A percentile compares a stretch with the other conserved stretches of the same genome.
These are phyloP conservation scores for Nasonia vitripennis DNA, from an alignment of 1,140 invertebrate species.

Conservation along the genomic window DNA sequence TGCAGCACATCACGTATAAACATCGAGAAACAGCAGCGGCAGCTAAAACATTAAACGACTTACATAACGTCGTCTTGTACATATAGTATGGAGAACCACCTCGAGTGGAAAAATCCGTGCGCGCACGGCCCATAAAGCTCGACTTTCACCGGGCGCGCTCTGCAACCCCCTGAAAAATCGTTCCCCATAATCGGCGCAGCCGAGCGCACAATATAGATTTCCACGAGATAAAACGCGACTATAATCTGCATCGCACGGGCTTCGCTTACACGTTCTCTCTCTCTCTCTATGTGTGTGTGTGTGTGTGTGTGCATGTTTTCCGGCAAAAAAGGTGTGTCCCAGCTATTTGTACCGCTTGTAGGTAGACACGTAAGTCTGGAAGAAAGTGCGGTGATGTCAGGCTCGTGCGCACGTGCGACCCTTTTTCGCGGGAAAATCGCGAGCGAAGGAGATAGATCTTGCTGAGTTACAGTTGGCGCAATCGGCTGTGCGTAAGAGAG, in stretches of 20 bases:
- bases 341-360: background rate
- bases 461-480: background rate
- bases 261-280: background rate
- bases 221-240: background rate
- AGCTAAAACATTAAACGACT: slow-evolving; percentile 1
- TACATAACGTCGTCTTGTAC: background rate
- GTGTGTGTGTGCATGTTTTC: background rate
- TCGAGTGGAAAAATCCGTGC: background rate
- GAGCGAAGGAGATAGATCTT: no score
- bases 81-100: background rate
- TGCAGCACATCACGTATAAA: background rate
- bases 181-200: background rate
- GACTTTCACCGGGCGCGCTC: background rate
- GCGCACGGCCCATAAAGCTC: background rate
- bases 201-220: slow-evolving; percentile 15
- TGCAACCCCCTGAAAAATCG: slow-evolving; percentile 21
- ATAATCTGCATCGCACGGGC: background rate
- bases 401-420: background rate
- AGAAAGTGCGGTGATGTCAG: slow-evolving; percentile 21
- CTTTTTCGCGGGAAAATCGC: background rate
- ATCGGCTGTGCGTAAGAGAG: background rate
- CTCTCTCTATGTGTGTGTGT: background rate
- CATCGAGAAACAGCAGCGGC: no score
- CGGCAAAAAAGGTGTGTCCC: slow-evolving; percentile 20
- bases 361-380: background rate